Percentiles rank a stretch among this genome's conserved stretches.
phyloP scores from a whole-genome alignment of 2,113 vertebrate species.

The Beaufortia kweichowensis region DNA sequence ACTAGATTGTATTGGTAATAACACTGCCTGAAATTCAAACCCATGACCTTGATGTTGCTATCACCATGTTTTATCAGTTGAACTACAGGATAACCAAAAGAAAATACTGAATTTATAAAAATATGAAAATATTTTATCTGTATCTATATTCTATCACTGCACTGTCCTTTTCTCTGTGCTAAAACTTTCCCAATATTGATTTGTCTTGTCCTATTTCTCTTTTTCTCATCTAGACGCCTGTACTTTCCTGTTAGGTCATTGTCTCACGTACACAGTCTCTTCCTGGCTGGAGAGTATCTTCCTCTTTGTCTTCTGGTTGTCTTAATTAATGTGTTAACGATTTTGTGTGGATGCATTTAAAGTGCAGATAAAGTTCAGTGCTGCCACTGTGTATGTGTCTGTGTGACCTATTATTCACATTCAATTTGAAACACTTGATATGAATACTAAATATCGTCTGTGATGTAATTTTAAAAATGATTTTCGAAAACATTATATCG shows the following conservation, averaged over 20 bases:
- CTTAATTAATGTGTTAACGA: slow-evolving; percentile 26
- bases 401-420: slow-evolving; percentile 11
- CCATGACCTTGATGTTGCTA: no score
- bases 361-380: slow-evolving; percentile 23
- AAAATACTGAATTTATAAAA: no score
- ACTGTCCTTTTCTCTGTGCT: not conserved
- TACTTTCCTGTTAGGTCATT: slow-evolving; percentile 15
- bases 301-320: slow-evolving; percentile 20
- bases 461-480: not conserved
- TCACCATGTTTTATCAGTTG: no score
- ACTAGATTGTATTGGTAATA: no score
- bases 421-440: slow-evolving; percentile 14
- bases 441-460: slow-evolving; percentile 17
- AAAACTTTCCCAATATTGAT: slow-evolving; percentile 24
- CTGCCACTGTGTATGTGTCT: not conserved
- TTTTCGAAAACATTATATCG: not conserved
- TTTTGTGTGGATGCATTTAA: slow-evolving; percentile 2
- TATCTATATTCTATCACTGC: not conserved
- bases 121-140: not conserved
- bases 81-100: no score
- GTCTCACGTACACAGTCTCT: not conserved
- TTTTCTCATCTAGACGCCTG: slow-evolving; percentile 23
- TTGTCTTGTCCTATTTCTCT: not conserved
- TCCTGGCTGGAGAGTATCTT: not conserved
- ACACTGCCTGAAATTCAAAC: no score